phyloP scores from a whole-genome alignment of 1,140 invertebrate species.

The Druon quercuslanigerum region DNA sequence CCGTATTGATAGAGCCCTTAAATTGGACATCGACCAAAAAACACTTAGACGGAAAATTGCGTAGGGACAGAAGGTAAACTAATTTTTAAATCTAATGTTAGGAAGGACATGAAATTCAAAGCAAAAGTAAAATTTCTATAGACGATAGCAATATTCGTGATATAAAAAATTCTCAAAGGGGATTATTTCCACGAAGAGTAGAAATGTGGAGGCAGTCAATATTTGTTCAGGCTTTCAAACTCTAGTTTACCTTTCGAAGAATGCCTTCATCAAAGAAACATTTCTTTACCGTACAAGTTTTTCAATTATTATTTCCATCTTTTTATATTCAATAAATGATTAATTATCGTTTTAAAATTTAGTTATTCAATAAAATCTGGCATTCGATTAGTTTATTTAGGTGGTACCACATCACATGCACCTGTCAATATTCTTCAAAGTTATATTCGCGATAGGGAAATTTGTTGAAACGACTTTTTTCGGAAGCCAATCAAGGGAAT shows the following conservation, averaged over 20 bases:
- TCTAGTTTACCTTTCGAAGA: neutral
- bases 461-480: no score
- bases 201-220: neutral
- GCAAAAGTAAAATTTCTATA: no score
- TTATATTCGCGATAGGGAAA: no score
- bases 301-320: no score
- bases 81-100: neutral
- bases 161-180: neutral
- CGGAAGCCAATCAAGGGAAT: no score
- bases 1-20: neutral
- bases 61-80: neutral
- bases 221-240: slow-evolving; percentile 15
- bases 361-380: no score
- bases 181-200: neutral
- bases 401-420: no score
- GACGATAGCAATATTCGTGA: neutral
- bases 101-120: neutral
- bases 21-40: no score
- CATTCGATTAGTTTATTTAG: no score
- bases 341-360: no score
- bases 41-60: neutral
- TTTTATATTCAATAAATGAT: no score
- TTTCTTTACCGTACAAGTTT: neutral
- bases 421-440: no score
- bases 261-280: neutral